Percentiles rank a stretch among this genome's conserved stretches.
Conservation (phyloP, 2,797 vertebrate genomes). For the Kryptolebias ocellatus region DNA sequence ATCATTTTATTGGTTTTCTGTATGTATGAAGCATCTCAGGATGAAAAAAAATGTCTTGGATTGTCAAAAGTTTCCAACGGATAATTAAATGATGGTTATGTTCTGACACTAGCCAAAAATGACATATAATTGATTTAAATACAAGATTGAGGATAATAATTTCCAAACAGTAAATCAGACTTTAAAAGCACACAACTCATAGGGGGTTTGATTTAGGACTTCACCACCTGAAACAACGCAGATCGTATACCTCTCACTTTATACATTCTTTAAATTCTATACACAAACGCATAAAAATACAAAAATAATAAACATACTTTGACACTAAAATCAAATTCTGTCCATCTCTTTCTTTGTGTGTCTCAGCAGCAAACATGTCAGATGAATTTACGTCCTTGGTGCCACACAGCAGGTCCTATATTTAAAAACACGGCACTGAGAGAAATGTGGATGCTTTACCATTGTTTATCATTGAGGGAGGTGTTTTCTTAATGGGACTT, state of each 20-base stretch:
- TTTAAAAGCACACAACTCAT: too few relatives aligned
- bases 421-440: conserved; percentile 62
- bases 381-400: conserved; percentile 62
- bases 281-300: background rate
- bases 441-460: conserved; percentile 71
- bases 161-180: too few relatives aligned
- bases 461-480: conserved; percentile 67
- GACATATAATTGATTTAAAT: too few relatives aligned
- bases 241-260: too few relatives aligned
- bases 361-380: conserved; percentile 51
- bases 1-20: background rate
- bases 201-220: too few relatives aligned
- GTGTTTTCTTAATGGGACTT: conserved; percentile 77
- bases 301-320: background rate
- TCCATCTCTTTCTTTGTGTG: conserved; percentile 26
- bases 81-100: background rate
- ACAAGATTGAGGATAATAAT: too few relatives aligned
- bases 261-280: background rate
- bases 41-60: background rate
- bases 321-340: conserved; percentile 2
- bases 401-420: conserved; percentile 44
- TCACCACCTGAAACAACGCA: too few relatives aligned
- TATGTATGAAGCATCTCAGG: conserved; percentile 2
- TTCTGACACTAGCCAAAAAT: too few relatives aligned
- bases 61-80: background rate